phyloP scores from a whole-genome alignment of 2,797 vertebrate species.

The Premnoplex brunnescens region DNA sequence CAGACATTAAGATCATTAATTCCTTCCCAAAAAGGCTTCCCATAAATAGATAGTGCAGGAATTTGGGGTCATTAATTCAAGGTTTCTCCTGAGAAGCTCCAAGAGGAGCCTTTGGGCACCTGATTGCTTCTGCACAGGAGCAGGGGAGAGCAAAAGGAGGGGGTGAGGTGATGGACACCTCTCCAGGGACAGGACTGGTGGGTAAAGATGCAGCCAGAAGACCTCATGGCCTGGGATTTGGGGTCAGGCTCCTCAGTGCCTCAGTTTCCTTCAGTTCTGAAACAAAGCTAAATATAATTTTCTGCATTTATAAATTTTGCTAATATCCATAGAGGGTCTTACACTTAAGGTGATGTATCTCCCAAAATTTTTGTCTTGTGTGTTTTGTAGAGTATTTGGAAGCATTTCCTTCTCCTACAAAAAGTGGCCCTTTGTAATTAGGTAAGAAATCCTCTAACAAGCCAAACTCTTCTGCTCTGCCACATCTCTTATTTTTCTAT shows the following conservation, averaged over 20 bases:
- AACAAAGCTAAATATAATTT: neutral
- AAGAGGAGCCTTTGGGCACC: neutral
- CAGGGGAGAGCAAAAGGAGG: neutral
- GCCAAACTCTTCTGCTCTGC: neutral
- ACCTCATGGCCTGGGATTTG: fast-evolving
- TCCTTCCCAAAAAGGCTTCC: neutral
- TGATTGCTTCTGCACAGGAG: neutral
- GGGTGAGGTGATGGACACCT: fast-evolving
- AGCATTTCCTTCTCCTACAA: neutral
- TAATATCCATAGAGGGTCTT: neutral
- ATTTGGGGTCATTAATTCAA: neutral
- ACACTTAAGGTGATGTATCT: neutral
- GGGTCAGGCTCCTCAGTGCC: too few relatives aligned
- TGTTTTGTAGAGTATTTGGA: neutral
- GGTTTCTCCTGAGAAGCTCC: neutral
- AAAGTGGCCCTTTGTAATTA: fast-evolving
- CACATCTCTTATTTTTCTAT: neutral
- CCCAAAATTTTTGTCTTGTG: fast-evolving
- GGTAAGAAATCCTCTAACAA: neutral
- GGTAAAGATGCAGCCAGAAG: neutral
- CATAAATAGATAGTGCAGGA: neutral
- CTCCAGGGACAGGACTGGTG: fast-evolving
- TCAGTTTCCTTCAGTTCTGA: neutral
- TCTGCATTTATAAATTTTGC: neutral
- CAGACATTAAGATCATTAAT: neutral